These are phyloP conservation scores for Leptinotarsa lineolata DNA, from an alignment of 1,140 invertebrate genomes.

Conservation along the genomic window DNA sequence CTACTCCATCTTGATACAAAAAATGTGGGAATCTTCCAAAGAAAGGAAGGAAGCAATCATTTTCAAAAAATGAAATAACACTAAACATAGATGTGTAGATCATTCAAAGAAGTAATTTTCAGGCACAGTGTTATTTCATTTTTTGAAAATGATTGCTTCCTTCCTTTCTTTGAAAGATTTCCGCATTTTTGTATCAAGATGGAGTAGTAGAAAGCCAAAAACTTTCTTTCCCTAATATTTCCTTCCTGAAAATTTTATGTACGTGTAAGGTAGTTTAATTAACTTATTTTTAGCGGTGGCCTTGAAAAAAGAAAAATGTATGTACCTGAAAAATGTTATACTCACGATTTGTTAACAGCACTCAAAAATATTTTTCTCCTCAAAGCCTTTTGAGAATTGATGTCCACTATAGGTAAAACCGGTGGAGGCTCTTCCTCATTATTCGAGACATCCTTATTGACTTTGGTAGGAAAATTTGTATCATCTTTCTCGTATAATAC, in stretches of 20 bases:
- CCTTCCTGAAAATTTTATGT: not conserved
- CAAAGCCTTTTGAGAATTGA: slow-evolving; percentile 62
- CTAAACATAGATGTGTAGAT: too few relatives aligned
- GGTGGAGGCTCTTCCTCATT: slow-evolving; percentile 43
- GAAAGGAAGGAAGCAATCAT: too few relatives aligned
- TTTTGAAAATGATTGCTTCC: too few relatives aligned
- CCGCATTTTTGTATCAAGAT: too few relatives aligned
- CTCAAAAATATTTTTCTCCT: slow-evolving; percentile 62
- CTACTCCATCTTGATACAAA: too few relatives aligned
- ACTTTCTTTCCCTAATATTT: not conserved
- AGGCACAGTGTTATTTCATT: too few relatives aligned
- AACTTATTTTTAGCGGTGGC: not conserved
- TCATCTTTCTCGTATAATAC: slow-evolving; percentile 45
- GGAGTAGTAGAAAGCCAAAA: too few relatives aligned
- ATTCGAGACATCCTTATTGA: slow-evolving; percentile 46
- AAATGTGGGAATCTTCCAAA: too few relatives aligned
- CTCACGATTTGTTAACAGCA: slow-evolving; percentile 60
- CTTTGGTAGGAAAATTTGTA: slow-evolving; percentile 41
- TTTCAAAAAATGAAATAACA: too few relatives aligned
- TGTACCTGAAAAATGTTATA: slow-evolving; percentile 6
- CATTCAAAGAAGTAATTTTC: too few relatives aligned
- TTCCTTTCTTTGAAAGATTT: too few relatives aligned
- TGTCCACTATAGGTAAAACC: slow-evolving; percentile 61
- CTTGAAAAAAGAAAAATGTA: not conserved
- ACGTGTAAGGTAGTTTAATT: not conserved